phyloP scores from a whole-genome alignment of 2,113 vertebrate species.

The Saguinus midas region DNA sequence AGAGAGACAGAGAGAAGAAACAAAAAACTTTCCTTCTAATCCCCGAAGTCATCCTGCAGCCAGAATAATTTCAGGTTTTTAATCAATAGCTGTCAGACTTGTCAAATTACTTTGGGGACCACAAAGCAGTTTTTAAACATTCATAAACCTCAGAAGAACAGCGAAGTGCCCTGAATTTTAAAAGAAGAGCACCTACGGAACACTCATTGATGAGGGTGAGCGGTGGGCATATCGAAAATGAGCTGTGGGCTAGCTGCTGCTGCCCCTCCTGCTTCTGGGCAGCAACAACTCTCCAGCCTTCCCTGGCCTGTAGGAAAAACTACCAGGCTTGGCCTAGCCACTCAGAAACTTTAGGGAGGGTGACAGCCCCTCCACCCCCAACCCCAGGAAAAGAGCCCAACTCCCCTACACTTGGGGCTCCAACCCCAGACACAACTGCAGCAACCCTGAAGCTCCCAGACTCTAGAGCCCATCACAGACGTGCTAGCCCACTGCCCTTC shows the following conservation, averaged over 20 bases:
- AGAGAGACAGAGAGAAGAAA: constrained; percentile 3
- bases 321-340: background rate
- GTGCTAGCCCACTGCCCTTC: background rate
- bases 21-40: constrained; percentile 84
- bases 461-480: fast-evolving
- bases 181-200: constrained; percentile 78
- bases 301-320: background rate
- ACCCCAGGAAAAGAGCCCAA: background rate
- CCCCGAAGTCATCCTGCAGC: constrained; percentile 83
- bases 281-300: background rate
- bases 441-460: too few relatives aligned
- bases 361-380: background rate
- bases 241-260: constrained; percentile 23
- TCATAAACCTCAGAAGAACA: constrained; percentile 86
- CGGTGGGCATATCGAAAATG: constrained; percentile 79
- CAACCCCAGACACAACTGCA: background rate
- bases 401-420: background rate
- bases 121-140: constrained; percentile 89
- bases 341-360: background rate
- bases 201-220: constrained; percentile 79
- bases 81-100: constrained; percentile 90
- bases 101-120: constrained; percentile 89
- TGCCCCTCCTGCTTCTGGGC: background rate
- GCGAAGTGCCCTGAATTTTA: constrained; percentile 83
- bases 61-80: constrained; percentile 88